Percentiles rank a stretch among this genome's conserved stretches.
Evolutionary conservation across 2,797 vertebrate species (phyloP).

Genomic region (Spondyliosoma cantharus): DNA sequence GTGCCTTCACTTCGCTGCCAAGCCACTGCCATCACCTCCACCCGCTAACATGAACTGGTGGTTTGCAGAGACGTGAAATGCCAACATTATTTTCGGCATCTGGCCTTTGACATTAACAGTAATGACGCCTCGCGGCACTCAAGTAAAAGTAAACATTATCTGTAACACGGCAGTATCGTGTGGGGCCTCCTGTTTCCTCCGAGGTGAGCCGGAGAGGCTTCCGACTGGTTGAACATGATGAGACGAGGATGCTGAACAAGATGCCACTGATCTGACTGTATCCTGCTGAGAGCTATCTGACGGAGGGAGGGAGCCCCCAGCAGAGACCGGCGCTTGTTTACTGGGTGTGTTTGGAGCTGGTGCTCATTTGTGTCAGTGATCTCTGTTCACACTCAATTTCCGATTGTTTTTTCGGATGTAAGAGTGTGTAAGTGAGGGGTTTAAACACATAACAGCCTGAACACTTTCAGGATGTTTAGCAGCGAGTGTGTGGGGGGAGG

Average conservation of each 20-base stretch:
- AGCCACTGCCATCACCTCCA: too few relatives aligned
- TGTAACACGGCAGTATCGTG: conserved; percentile 7
- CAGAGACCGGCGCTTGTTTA: conserved; percentile 49
- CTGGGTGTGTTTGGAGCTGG: conserved; percentile 12
- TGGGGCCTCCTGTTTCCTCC: conserved; percentile 38
- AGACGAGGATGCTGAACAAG: conserved; percentile 63
- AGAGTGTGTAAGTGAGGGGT: not conserved
- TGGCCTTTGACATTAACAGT: too few relatives aligned
- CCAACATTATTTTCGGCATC: too few relatives aligned
- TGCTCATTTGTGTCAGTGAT: conserved; percentile 16
- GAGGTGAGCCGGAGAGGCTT: conserved; percentile 45
- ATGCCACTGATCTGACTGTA: conserved; percentile 56
- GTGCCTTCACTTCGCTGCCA: too few relatives aligned
- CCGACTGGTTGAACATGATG: conserved; percentile 59
- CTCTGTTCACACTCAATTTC: not conserved
- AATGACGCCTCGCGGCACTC: not conserved
- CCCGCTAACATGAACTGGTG: too few relatives aligned
- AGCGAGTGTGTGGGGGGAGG: conserved; percentile 49
- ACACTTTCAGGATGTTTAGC: conserved; percentile 58
- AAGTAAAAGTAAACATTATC: too few relatives aligned
- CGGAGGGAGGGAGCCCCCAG: conserved; percentile 48
- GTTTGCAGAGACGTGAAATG: too few relatives aligned
- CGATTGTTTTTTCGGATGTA: not conserved
- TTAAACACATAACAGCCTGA: not conserved
- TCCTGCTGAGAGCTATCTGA: conserved; percentile 65